phyloP scores from a whole-genome alignment of 2,113 vertebrate species.

The Gymnogyps californianus region DNA sequence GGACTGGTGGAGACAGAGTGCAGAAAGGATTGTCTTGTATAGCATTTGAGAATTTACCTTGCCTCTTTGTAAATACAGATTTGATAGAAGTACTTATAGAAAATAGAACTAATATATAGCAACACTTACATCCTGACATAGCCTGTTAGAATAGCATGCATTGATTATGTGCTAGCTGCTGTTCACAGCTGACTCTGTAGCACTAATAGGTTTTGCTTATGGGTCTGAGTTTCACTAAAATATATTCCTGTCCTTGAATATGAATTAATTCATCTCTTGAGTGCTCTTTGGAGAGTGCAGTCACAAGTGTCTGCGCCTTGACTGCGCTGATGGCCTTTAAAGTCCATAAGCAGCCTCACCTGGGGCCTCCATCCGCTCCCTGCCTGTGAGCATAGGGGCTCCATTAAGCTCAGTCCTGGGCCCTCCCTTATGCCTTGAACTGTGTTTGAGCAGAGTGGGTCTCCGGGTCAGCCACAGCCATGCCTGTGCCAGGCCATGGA shows the following conservation, averaged over 20 bases:
- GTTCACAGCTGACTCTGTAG: conserved; percentile 24
- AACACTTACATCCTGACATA: not conserved
- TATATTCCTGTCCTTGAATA: conserved; percentile 30
- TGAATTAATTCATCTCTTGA: conserved; percentile 28
- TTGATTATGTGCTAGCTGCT: conserved; percentile 14
- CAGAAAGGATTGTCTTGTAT: not conserved
- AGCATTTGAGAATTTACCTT: not conserved
- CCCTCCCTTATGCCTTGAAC: not conserved
- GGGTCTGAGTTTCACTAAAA: conserved; percentile 13
- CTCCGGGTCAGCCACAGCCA: no score
- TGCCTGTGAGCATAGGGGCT: no score
- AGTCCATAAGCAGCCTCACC: not conserved
- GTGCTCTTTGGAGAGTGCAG: not conserved
- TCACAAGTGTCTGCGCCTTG: not conserved
- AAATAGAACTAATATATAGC: not conserved
- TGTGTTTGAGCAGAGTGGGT: not conserved
- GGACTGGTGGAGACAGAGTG: not conserved
- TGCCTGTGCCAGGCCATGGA: not conserved
- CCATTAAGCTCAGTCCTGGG: not conserved
- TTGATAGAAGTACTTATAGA: not conserved
- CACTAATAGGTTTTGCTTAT: conserved; percentile 40
- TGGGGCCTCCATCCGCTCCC: not conserved
- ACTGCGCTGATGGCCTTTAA: not conserved
- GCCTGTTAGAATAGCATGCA: not conserved
- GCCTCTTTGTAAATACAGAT: not conserved